Evolutionary conservation across 2,113 vertebrate genomes (phyloP), one percentile per base, ranked within the genome.

Genomic region (Larimichthys polyactis): DNA sequence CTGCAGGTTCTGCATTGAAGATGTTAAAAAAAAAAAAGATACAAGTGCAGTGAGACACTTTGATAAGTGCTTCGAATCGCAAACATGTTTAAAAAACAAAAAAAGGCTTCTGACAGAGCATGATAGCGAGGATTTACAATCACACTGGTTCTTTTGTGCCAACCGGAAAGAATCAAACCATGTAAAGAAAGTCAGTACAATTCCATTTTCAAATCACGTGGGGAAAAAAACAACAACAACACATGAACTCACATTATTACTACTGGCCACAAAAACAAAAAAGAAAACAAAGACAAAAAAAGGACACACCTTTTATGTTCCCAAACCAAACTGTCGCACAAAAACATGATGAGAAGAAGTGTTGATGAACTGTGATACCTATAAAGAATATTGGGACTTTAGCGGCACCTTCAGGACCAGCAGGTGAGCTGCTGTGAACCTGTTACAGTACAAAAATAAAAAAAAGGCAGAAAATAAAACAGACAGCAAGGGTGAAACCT

Each of bases 141-240:
- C 67, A 79, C 76, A 82, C 78, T 70, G 84, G 78, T 89, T 87
- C 84, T 86, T 10, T 82, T 75, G 66, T 71, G 83, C 87, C 87
- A 88, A 86, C 48, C 5, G 2, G 71, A 73, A 76, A 66, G 17
- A 76, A 62, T 20, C 3, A 67, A 24, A 43, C 2, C 44, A 48
- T 27, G 2, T 49, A 58, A 0, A 29, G 24, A 71, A 72, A 70
- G 16, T 66, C 36, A 54, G 10, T 40, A 83, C 24, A 66, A 66
- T 8, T 12, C n/a, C 19, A 65, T 43, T 57, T 77, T 73, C 11
- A 80, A 52, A 83, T 52, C 19, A 62, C 36, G 4, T 20, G 15
- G 43, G 52, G 8, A 2, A 8, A 40, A 40, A 40, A 40, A 40
- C 1, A 40, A 36, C 32, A 27, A 27, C 44, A 36, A 49, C 10